These are phyloP conservation scores for Acropora tenuis DNA, from an alignment of 64 coral and sea anemone genomes.

Conservation along the genomic window DNA sequence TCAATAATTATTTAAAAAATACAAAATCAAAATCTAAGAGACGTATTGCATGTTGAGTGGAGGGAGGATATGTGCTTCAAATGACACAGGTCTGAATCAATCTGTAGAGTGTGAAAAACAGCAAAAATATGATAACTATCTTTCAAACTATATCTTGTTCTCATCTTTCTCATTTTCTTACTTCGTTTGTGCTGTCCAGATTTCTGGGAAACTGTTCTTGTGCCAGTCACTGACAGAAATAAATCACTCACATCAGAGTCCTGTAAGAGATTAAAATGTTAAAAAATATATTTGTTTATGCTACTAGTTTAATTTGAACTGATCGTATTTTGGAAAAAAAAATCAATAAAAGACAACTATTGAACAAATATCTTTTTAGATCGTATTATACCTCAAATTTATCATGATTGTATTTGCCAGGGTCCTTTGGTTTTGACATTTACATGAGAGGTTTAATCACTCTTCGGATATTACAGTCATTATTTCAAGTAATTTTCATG, in stretches of 20 bases:
- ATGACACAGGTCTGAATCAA: neutral
- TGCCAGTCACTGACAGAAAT: constrained; percentile 64
- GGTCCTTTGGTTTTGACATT: neutral
- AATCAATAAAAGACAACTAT: too few relatives aligned
- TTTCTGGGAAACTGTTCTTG: constrained; percentile 52
- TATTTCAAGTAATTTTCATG: too few relatives aligned
- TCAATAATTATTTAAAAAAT: neutral
- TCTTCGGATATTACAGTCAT: too few relatives aligned
- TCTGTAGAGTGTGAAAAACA: neutral
- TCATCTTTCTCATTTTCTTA: constrained; percentile 17
- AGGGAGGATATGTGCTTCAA: neutral
- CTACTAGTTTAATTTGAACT: neutral
- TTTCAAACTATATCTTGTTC: neutral
- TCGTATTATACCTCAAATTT: too few relatives aligned
- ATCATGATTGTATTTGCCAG: too few relatives aligned
- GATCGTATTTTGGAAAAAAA: neutral
- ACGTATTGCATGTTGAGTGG: neutral
- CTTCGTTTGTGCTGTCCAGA: constrained; percentile 70
- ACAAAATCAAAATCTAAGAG: too few relatives aligned
- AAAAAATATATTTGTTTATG: neutral
- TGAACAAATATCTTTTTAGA: too few relatives aligned
- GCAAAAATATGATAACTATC: neutral
- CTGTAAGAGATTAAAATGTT: constrained; percentile 31
- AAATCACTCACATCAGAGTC: constrained; percentile 75
- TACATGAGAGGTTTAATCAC: neutral